A percentile compares a stretch with the other conserved stretches of the same genome.
Evolutionary conservation across 1,140 invertebrate species (phyloP).

Genomic region (Hestina assimilis): DNA sequence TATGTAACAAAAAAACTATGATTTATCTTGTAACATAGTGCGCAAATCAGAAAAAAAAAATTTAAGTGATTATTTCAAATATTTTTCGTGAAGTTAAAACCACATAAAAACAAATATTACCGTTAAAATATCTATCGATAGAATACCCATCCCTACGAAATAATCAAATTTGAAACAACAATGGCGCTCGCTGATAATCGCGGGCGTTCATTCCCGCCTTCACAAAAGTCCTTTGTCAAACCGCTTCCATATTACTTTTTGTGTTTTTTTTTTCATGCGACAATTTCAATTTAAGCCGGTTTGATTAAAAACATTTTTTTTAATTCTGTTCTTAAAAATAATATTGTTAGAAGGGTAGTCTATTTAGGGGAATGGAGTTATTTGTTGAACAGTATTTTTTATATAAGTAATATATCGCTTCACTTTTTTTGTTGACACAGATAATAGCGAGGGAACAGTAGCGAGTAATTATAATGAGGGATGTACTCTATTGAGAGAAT

Average conservation of each 20-base stretch:
- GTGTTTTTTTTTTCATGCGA: constrained; percentile 13
- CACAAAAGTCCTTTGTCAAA: constrained; percentile 58
- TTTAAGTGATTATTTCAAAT: neutral
- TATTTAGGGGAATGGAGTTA: constrained; percentile 42
- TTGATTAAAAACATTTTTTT: constrained; percentile 66
- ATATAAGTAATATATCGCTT: constrained; percentile 15
- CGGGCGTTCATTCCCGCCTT: constrained; percentile 42
- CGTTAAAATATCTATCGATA: constrained; percentile 26
- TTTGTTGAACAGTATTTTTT: constrained; percentile 56
- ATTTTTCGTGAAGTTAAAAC: neutral
- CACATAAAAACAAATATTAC: neutral
- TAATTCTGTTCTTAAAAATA: constrained; percentile 65
- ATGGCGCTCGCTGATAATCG: constrained; percentile 59
- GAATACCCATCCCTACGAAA: constrained; percentile 43
- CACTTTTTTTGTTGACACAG: constrained; percentile 28
- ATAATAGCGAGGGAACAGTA: constrained; percentile 20
- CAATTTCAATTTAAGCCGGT: constrained; percentile 49
- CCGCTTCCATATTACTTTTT: constrained; percentile 43
- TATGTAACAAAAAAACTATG: neutral
- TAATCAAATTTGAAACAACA: constrained; percentile 67
- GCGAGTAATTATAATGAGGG: constrained; percentile 3
- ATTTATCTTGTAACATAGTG: neutral
- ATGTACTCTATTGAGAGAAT: neutral
- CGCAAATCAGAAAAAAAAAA: neutral
- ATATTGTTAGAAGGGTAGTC: constrained; percentile 52